Evolutionary conservation across 2,797 vertebrate species (phyloP).

Genomic region (Ctenopoma multispine): DNA sequence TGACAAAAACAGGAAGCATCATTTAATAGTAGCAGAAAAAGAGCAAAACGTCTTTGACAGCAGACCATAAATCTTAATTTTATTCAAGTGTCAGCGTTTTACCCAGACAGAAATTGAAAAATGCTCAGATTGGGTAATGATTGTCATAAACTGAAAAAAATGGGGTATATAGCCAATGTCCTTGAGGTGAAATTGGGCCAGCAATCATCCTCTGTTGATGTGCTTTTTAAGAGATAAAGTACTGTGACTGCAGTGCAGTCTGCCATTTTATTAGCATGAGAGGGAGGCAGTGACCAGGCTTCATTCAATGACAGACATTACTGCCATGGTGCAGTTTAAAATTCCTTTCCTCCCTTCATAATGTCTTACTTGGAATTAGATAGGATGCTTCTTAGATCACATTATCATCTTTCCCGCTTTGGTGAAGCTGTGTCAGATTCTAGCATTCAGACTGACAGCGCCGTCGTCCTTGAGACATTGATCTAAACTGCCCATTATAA

Average conservation of each 20-base stretch:
- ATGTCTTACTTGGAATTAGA: constrained; percentile 33
- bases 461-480: not conserved
- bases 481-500: not conserved
- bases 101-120: constrained; percentile 15
- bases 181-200: constrained; percentile 50
- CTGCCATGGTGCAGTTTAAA: constrained; percentile 20
- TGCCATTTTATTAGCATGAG: constrained; percentile 52
- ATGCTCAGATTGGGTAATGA: constrained; percentile 3
- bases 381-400: constrained; percentile 6
- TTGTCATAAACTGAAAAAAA: constrained; percentile 22
- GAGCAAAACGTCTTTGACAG: constrained; percentile 24
- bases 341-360: constrained; percentile 21
- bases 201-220: constrained; percentile 45
- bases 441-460: constrained; percentile 5
- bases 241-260: constrained; percentile 38
- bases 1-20: constrained; percentile 11
- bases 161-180: constrained; percentile 17
- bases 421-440: constrained; percentile 6
- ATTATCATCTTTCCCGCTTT: not conserved
- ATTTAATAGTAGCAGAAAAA: constrained; percentile 3
- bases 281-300: constrained; percentile 26
- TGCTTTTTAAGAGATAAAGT: constrained; percentile 49
- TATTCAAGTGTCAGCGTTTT: constrained; percentile 10
- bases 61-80: constrained; percentile 29
- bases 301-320: constrained; percentile 42